Conservation (phyloP, 1,140 invertebrate species). For the Lucilia sericata region DNA sequence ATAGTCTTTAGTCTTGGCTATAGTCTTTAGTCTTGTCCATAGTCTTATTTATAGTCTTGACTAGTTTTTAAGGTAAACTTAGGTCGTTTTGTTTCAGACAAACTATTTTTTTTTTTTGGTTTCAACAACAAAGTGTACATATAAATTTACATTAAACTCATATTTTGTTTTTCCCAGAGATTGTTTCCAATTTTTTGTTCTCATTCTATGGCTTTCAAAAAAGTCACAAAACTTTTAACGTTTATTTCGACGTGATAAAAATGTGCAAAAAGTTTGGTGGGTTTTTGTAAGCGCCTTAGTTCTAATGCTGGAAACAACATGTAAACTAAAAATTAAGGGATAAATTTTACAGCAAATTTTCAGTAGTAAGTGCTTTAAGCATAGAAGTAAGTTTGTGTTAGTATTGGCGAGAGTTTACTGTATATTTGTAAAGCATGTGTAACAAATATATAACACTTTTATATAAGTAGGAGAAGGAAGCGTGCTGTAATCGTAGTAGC, state of each 20-base stretch:
- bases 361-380: neutral
- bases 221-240: conserved; percentile 14
- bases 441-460: neutral
- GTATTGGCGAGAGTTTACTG: neutral
- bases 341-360: neutral
- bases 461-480: neutral
- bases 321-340: neutral
- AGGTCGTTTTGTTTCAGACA: neutral
- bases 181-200: neutral
- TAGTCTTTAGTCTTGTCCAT: too few species aligned
- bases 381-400: neutral
- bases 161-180: neutral
- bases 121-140: neutral
- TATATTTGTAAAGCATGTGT: neutral
- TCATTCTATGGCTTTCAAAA: neutral
- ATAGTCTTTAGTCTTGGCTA: too few species aligned
- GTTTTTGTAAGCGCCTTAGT: neutral
- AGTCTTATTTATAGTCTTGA: too few species aligned
- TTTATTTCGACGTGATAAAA: conserved; percentile 21
- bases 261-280: neutral
- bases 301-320: neutral
- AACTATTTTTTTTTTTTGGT: neutral
- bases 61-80: too few species aligned
- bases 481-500: neutral
- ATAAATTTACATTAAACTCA: neutral